These are phyloP conservation scores for Agrilus mali DNA, from an alignment of 2,888 invertebrate genomes.

Conservation along the genomic window DNA sequence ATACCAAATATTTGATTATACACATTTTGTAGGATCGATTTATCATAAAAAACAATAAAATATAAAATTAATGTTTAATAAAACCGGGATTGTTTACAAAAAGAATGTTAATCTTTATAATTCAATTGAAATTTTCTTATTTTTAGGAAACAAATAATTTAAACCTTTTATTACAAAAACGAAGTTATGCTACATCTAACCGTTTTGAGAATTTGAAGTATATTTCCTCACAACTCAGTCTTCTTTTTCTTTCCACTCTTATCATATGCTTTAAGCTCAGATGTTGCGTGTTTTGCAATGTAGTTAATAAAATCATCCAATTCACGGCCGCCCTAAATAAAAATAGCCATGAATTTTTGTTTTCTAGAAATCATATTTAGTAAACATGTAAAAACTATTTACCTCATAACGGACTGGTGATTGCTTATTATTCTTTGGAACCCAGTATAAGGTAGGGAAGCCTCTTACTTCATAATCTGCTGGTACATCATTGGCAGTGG, in stretches of 20 bases:
- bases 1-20: too few relatives aligned
- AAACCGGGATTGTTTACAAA: too few relatives aligned
- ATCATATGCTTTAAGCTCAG: conserved; percentile 77
- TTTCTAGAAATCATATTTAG: not conserved
- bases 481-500: conserved; percentile 97
- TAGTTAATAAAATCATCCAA: conserved; percentile 90
- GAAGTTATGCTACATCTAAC: conserved; percentile 5
- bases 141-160: too few relatives aligned
- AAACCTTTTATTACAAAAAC: not conserved
- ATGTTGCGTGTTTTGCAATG: conserved; percentile 81
- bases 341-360: conserved; percentile 9
- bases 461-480: conserved; percentile 82
- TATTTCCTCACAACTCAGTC: conserved; percentile 43
- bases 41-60: too few relatives aligned
- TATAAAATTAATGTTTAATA: too few relatives aligned
- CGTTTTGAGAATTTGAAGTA: too few relatives aligned
- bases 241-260: conserved; percentile 65
- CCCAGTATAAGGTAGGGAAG: conserved; percentile 97
- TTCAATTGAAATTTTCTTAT: too few relatives aligned
- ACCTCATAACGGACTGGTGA: conserved; percentile 78
- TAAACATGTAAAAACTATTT: conserved; percentile 22
- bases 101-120: too few relatives aligned
- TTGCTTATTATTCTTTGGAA: conserved; percentile 67
- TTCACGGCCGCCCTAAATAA: conserved; percentile 76
- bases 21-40: too few relatives aligned